phyloP scores from a whole-genome alignment of 2,113 vertebrate genomes.

The Montifringilla adamsi region DNA sequence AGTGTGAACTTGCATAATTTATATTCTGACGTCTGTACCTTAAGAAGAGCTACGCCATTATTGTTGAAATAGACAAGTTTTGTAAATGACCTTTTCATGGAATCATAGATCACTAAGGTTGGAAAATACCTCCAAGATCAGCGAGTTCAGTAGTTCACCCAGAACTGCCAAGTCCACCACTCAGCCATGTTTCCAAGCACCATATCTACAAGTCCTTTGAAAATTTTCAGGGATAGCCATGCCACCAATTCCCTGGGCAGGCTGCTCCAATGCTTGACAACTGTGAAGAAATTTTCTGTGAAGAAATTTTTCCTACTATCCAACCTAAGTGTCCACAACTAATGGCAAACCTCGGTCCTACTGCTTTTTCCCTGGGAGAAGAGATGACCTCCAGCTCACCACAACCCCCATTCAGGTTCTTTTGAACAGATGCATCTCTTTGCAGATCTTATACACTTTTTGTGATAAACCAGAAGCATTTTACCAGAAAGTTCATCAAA shows the following conservation, averaged over 20 bases:
- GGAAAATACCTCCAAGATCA: neutral
- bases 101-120: neutral
- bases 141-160: neutral
- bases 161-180: neutral
- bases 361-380: neutral
- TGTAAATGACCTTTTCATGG: neutral
- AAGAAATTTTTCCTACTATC: neutral
- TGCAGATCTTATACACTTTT: neutral
- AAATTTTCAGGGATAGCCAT: no score
- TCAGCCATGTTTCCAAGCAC: neutral
- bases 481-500: neutral
- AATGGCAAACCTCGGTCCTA: neutral
- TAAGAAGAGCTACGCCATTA: neutral
- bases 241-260: neutral
- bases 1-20: neutral
- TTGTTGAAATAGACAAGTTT: neutral
- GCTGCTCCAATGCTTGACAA: neutral
- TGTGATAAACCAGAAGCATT: neutral
- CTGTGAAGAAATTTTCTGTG: neutral
- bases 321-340: neutral
- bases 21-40: neutral
- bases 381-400: neutral
- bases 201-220: neutral
- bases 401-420: neutral
- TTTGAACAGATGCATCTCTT: neutral